Evolutionary conservation across 2,888 invertebrate genomes (phyloP), one percentile per base, ranked within the genome.

Genomic region (Yponomeuta plumbellus): DNA sequence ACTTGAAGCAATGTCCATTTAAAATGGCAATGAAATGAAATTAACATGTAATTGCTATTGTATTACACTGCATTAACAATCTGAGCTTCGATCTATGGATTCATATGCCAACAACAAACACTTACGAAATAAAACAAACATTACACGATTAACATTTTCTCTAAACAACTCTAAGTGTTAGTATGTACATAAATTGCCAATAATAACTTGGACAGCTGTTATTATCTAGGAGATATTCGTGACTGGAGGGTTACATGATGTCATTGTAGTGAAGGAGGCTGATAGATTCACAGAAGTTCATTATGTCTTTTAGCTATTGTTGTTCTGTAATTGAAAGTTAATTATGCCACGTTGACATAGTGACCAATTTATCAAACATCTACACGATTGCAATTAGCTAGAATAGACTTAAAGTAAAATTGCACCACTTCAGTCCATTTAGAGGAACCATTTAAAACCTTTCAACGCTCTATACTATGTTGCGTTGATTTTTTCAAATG

Each of bases 161-260:
- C 69, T 66, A 71, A 73, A 66, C 64, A 44, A 64, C 52, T 58
- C 63, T 11, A 52, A 66, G 39, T 68, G 65, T 67, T 64, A 68
- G 70, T 69, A 67, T 67, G 21, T n/a, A n/a, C n/a, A n/a, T 21
- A 58, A 58, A 67, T 66, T 22, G 67, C 66, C 68, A 69, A 56
- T 57, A 67, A 67, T 68, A 52, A 17, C 44, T 52, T 52, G 44
- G 61, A 65, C 65, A 69, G 67, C 67, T 66, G 66, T 62, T 63
- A 61, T 70, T 11, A 71, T 72, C 68, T 52, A 61, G 67, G 65
- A 72, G 72, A 66, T 67, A 69, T 68, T 72, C 75, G 73, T 73
- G 72, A 73, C 69, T 17, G 44, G 44, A 52, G 44, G 17, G 44
- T 17, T 52, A 52, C 17, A 52, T 52, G 44, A 52, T 52, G 44